Conservation (phyloP, 2,888 invertebrate genomes). For the Nomada ruficornis region DNA sequence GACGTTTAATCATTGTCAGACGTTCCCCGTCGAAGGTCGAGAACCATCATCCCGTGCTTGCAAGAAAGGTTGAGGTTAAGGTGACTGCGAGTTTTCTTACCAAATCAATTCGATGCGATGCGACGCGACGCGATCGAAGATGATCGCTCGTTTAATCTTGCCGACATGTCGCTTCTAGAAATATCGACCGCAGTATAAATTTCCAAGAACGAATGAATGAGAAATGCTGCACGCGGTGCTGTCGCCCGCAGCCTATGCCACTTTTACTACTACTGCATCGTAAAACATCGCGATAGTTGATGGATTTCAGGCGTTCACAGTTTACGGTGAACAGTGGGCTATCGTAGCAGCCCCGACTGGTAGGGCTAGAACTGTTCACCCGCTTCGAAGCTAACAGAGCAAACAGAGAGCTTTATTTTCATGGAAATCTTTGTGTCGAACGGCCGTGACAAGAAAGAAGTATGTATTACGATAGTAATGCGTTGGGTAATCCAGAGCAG, state of each 20-base stretch:
- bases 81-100: constrained; percentile 5
- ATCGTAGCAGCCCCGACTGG: too few relatives aligned
- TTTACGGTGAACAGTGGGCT: too few relatives aligned
- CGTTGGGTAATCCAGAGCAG: too few relatives aligned
- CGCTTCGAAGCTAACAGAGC: too few relatives aligned
- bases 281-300: constrained; percentile 12
- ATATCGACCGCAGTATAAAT: neutral
- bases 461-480: too few relatives aligned
- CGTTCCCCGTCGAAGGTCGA: constrained; percentile 11
- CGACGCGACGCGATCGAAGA: neutral
- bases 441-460: too few relatives aligned
- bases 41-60: neutral
- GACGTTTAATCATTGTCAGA: constrained; percentile 38
- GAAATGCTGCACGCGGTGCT: neutral
- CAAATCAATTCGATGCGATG: neutral
- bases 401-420: too few relatives aligned
- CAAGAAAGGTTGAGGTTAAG: constrained; percentile 6
- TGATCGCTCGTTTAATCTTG: neutral
- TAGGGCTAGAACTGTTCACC: too few relatives aligned
- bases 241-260: neutral
- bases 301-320: constrained; percentile 8
- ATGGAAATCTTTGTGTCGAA: too few relatives aligned
- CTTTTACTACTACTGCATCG: neutral
- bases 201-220: neutral
- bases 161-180: neutral